Evolutionary conservation across 2,113 vertebrate species (phyloP).

Genomic region (Anas platyrhynchos): DNA sequence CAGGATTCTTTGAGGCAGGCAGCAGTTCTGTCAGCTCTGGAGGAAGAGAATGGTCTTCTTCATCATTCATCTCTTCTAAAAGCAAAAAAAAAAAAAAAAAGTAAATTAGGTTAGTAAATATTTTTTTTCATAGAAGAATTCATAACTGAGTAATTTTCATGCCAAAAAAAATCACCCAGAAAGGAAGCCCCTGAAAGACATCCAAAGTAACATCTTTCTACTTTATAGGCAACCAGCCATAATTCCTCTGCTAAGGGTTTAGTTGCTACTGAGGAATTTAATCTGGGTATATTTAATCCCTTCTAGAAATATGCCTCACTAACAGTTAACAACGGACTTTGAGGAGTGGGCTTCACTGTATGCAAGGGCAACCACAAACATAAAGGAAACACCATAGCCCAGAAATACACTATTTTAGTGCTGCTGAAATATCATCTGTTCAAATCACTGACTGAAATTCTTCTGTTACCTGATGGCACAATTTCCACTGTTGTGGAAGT

Average conservation of each 20-base stretch:
- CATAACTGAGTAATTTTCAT: not conserved
- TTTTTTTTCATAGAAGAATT: not conserved
- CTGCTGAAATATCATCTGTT: not conserved
- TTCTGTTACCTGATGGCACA: not conserved
- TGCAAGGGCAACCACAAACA: not conserved
- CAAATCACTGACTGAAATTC: not conserved
- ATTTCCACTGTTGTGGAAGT: not conserved
- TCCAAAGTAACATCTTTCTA: not conserved
- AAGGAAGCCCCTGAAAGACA: not conserved
- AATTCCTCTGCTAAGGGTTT: not conserved
- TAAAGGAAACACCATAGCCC: not conserved
- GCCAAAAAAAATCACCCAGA: not conserved
- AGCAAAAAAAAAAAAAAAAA: not conserved
- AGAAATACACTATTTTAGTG: not conserved
- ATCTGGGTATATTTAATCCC: not conserved
- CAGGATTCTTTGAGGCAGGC: slow-evolving; percentile 54
- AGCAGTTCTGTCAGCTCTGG: slow-evolving; percentile 84
- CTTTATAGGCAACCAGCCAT: not conserved
- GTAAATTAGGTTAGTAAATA: not conserved
- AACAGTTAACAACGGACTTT: not conserved
- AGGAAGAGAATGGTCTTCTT: slow-evolving; percentile 79
- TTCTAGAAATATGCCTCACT: not conserved
- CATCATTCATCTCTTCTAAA: slow-evolving; percentile 81
- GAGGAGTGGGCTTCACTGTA: not conserved
- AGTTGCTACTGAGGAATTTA: not conserved